Base-by-base conservation (phyloP, 2,797 vertebrate genomes). In the Amniataba percoides region DNA sequence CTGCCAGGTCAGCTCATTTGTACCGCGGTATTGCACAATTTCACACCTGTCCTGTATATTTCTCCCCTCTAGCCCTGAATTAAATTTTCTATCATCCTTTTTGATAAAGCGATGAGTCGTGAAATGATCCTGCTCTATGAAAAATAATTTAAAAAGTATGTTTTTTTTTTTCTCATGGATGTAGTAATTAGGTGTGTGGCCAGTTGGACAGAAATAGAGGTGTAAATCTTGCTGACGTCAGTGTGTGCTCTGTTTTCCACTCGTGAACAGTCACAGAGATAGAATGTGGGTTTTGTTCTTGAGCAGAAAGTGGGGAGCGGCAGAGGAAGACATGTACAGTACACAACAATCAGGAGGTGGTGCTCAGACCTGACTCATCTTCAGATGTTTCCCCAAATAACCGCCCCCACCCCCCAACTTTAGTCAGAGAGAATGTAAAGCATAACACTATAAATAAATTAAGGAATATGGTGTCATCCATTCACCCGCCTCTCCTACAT, bases 201-300 rank as follows among this genome's bases (percentile, higher is more conserved):
- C 48, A 69, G 21, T 8, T 40, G 73, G 49, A 71, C 75, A 77
- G 68, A 82, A 87, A 88, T 88, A 90, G 81, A 85, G 67, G 78
- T 74, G 84, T 43, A 71, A 86, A 70, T 70, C 63, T 68, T 58
- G 67, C 36, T 88, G 89, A 92, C 85, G 89, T 89, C 86, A 89
- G 40, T 18, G 27, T 0, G n/a, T 3, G 49, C 42, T 79, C 73
- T 53, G 67, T 58, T 74, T 63, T 63, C 27, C n/a, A 59, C 69
- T 42, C 1, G 34, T 75, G 69, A 77, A 73, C n/a, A 56, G 71
- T 77, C 59, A 55, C 74, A 67, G 67, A 78, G 64, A 74, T 72
- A 76, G 31, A 86, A 83, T 53, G 74, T 78, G 52, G 43, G 79
- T 77, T 84, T 88, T 86, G 57, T 81, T 87, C 66, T 72, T 21